Base-by-base conservation (phyloP, 2,113 vertebrate species). In the Crypturellus undulatus region DNA sequence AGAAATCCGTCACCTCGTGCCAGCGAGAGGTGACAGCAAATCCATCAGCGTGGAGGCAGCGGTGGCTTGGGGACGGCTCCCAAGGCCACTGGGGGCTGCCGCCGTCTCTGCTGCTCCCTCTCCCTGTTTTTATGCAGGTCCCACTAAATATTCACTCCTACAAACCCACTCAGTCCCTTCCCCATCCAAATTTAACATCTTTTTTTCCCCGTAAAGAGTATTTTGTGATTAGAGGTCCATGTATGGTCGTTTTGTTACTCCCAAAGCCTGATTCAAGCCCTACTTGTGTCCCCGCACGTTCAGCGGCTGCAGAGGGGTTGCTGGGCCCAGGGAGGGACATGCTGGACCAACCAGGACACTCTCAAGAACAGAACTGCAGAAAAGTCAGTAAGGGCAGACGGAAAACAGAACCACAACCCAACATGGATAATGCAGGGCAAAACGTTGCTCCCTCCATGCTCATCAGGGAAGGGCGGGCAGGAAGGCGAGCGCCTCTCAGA, bases 21-120 rank as follows among this genome's bases (percentile, higher is more conserved):
- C 93, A 92, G 94, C 79, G 68, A 92, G 89, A 94, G 78, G 95
- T 92, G 97, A 97, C 97, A 97, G 96, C 96, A 97, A 96, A 97
- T 97, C 96, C 95, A 97, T 97, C 96, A 97, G 96, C 64, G 4
- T 3, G 59, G 94, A 91, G 97, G 97, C 95, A 95, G 94, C 95
- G 28, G 70, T 94, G 71, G 26, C 94, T 95, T 75, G 87, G 84
- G 84, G 82, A 93, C 67, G 78, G 95, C 95, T 95, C 91, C 87
- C 96, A 96, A 97, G 96, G 96, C 97, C 91, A 54, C 92, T 52
- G 85, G 94, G 93, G 90, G 93, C 84, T 94, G 92, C 59, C 75
- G 75, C 71, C 91, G 56, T 81, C 91, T 78, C 47, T 49, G 67
- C 43, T 2, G 2, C 9, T 30, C 70, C 60, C 76, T 79, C 78